Base-by-base conservation (phyloP, 1,140 invertebrate species). In the Lamellibrachia luymesi region DNA sequence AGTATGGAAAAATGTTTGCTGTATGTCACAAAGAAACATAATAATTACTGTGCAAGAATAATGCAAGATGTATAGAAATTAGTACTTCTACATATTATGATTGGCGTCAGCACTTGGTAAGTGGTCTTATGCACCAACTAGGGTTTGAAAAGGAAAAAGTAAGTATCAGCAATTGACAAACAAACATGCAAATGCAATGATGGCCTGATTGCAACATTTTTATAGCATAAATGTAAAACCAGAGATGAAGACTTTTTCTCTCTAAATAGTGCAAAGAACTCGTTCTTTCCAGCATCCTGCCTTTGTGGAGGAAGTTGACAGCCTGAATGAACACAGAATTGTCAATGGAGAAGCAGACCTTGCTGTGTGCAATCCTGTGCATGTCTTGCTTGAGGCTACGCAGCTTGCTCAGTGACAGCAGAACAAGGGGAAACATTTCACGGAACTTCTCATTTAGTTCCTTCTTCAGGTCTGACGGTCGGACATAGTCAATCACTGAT, bases 381-480 rank as follows among this genome's bases (percentile, higher is more conserved):
- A 99, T 98, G 97, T 99, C 98, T 94, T 98, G 97, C 96, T 99
- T 99, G 92, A 99, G 97, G 95, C 98, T 98, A 96, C 98, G 97
- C 52, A 99, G 96, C 97, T 99, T 99, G 96, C 98, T 99, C n/a
- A 99, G 97, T 2, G 98, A 99, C 0, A 99, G 97, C 95, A 99
- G 98, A 94, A 99, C 98, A 94, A 98, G 97, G 1, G 99, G 99
- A 97, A 99, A 99, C 95, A 98, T 98, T 95, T 98, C 98, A 94
- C 97, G 97, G 95, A 99, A 99, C 96, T 99, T 99, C 95, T 99
- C 99, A 96, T 99, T 99, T 0, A 99, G 97, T 97, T 99, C 99
- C 96, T 99, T 99, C 95, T 99, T 99, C 92, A 99, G 96, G 96
- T 99, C 98, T n/a, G 98, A 98, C 50, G 99, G 98, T 95, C 98